phyloP scores from a whole-genome alignment of 2,113 vertebrate genomes.

The Miniopterus natalensis region DNA sequence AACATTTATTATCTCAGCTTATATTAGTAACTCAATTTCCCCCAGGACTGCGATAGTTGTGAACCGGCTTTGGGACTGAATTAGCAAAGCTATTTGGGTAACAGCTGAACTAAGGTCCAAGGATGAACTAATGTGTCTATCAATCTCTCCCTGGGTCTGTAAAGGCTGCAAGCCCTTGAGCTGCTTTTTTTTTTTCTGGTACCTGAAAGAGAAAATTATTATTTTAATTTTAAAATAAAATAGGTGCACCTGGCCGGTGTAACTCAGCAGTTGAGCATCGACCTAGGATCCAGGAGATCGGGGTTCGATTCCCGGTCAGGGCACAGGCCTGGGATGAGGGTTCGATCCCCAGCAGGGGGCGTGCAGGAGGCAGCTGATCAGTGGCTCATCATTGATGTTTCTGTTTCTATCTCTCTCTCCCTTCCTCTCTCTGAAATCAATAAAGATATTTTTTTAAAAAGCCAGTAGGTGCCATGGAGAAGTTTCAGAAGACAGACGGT shows the following conservation, averaged over 20 bases:
- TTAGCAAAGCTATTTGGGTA: conserved; percentile 69
- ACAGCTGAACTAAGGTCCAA: conserved; percentile 64
- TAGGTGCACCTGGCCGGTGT: too few relatives aligned
- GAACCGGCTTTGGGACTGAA: conserved; percentile 52
- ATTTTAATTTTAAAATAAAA: conserved; percentile 63
- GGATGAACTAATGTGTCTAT: conserved; percentile 45
- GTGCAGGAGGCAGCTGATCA: too few relatives aligned
- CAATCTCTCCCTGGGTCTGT: conserved; percentile 70
- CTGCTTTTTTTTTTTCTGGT: conserved; percentile 58
- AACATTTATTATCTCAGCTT: conserved; percentile 63
- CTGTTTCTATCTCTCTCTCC: too few relatives aligned
- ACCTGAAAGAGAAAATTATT: conserved; percentile 68
- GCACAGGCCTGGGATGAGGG: too few relatives aligned
- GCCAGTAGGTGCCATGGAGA: conserved; percentile 25
- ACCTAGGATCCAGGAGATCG: too few relatives aligned
- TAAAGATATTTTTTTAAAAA: conserved; percentile 20
- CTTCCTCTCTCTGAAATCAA: too few relatives aligned
- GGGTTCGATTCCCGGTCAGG: too few relatives aligned
- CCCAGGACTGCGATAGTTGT: conserved; percentile 42
- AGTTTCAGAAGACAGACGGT: background rate
- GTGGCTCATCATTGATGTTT: too few relatives aligned
- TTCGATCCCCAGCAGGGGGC: too few relatives aligned
- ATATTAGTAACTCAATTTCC: conserved; percentile 71
- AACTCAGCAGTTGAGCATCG: too few relatives aligned
- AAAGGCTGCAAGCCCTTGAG: conserved; percentile 57